phyloP scores from a whole-genome alignment of 2,113 vertebrate species.

The Pithys albifrons region DNA sequence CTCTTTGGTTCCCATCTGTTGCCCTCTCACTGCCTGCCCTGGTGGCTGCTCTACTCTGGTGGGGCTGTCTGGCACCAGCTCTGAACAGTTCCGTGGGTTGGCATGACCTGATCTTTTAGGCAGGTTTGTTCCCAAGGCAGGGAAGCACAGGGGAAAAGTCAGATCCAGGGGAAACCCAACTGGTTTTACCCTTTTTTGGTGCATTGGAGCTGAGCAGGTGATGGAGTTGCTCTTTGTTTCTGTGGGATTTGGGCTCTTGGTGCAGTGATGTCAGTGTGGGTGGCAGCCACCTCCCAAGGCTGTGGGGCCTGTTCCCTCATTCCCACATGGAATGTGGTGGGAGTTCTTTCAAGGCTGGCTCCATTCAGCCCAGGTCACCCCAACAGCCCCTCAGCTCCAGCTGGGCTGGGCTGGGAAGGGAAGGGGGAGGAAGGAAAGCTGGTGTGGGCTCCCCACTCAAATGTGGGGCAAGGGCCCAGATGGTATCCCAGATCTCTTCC shows the following conservation, averaged over 20 bases:
- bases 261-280: rapidly evolving
- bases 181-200: not conserved
- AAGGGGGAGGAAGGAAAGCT: not conserved
- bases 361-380: not conserved
- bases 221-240: not conserved
- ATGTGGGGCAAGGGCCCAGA: constrained; percentile 23
- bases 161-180: not conserved
- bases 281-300: not conserved
- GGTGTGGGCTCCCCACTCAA: not conserved
- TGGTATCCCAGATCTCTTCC: constrained; percentile 51
- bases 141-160: not conserved
- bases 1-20: not conserved
- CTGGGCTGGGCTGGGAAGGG: not conserved
- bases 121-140: not conserved
- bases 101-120: not conserved
- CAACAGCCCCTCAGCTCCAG: not conserved
- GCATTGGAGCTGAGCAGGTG: not conserved
- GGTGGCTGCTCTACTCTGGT: not conserved
- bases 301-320: not conserved
- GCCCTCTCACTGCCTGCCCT: not conserved
- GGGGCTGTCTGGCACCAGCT: not conserved
- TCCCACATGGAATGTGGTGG: not conserved
- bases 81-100: not conserved
- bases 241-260: not conserved
- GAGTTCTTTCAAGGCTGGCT: not conserved